A percentile compares a stretch with the other conserved stretches of the same genome.
These are phyloP conservation scores for Encarsia formosa DNA, from an alignment of 2,888 invertebrate genomes.

Conservation along the genomic window DNA sequence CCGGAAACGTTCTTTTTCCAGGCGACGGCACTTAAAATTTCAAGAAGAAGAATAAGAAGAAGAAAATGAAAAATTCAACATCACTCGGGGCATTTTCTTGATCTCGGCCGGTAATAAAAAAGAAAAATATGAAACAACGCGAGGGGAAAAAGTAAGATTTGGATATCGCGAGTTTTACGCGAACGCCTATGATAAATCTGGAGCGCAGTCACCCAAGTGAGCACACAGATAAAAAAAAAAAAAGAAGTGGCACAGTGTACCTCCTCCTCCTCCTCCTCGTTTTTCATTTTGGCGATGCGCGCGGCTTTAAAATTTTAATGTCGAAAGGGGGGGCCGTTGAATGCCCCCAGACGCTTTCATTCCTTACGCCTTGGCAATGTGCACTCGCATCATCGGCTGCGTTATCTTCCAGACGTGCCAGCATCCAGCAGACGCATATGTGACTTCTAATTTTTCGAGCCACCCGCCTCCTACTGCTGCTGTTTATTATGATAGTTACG, in stretches of 20 bases:
- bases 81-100: no score
- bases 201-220: not conserved
- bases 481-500: no score
- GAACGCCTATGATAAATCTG: slow-evolving; percentile 10
- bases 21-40: no score
- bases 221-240: not conserved
- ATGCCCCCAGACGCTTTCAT: no score
- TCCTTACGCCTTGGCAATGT: not conserved
- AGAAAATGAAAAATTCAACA: no score
- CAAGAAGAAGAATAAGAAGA: no score
- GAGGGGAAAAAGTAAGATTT: slow-evolving; percentile 3
- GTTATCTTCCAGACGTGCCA: no score
- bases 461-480: no score
- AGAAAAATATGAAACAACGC: slow-evolving; percentile 6
- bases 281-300: not conserved
- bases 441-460: no score
- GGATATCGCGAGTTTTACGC: slow-evolving; percentile 1
- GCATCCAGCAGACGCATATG: no score
- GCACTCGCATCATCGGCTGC: not conserved
- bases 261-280: not conserved
- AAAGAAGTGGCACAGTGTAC: not conserved
- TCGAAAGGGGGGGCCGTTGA: not conserved
- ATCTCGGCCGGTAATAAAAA: no score
- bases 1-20: no score
- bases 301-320: slow-evolving; percentile 19